Evolutionary conservation across 1,140 invertebrate genomes (phyloP).

Genomic region (Octopus bimaculoides): DNA sequence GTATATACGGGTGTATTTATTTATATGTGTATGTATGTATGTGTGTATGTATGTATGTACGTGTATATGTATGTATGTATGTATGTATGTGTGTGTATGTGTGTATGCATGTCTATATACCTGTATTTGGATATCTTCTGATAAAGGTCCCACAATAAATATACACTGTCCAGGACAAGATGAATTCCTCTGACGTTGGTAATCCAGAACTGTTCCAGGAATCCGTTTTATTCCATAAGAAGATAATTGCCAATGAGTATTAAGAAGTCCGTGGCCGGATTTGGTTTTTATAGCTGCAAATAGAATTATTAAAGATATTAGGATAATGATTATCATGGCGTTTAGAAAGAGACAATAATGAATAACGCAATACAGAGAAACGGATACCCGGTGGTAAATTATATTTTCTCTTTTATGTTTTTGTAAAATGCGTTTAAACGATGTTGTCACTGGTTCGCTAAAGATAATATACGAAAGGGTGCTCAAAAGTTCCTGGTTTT

Average conservation of each 20-base stretch:
- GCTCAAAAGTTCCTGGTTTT: too few relatives aligned
- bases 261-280: not conserved
- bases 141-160: constrained; percentile 35
- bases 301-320: not conserved
- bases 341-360: not conserved
- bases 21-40: not conserved
- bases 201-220: constrained; percentile 30
- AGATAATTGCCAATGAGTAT: constrained; percentile 1
- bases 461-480: too few relatives aligned
- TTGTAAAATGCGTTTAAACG: too few relatives aligned
- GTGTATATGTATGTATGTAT: not conserved
- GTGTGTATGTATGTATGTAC: not conserved
- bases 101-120: constrained; percentile 19
- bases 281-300: constrained; percentile 6
- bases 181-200: constrained; percentile 22
- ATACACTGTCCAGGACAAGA: constrained; percentile 42
- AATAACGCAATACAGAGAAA: not conserved
- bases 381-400: too few relatives aligned
- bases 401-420: too few relatives aligned
- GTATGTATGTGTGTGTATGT: not conserved
- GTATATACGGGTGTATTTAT: too few relatives aligned
- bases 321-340: not conserved
- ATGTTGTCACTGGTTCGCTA: too few relatives aligned
- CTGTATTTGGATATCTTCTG: constrained; percentile 34
- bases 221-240: not conserved